Evolutionary conservation across 2,797 vertebrate genomes (phyloP), one percentile per base, ranked within the genome.

Genomic region (Manis pentadactyla): DNA sequence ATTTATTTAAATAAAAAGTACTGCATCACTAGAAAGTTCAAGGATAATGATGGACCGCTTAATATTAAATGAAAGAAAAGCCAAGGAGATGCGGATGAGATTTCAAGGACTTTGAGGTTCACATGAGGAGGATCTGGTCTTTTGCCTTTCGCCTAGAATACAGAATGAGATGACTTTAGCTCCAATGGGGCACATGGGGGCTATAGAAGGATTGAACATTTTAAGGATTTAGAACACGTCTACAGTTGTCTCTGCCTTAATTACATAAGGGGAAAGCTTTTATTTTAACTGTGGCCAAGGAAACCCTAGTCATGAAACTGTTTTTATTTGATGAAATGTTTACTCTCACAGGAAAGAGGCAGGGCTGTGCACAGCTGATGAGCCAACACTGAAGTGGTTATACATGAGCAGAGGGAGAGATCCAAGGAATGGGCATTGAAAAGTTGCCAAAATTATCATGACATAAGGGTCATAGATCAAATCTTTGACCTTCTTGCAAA

Each of bases 241-340:
- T 96, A 49, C 78, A 94, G 94, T 95, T 97, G 93, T 96, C 94
- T 97, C 79, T 97, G 90, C 86, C 89, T 96, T 97, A 96, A 96
- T 96, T 97, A 95, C 53, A 94, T 96, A 84, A 95, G 71, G 66
- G 86, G 69, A 95, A 96, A 94, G 69, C 74, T 97, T 98, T 97
- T 90, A 97, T 96, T 97, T 98, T 93, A 97, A 97, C 97, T 98
- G 88, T 93, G 34, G 94, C 95, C 95, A 97, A 97, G 84, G 93
- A 96, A 98, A 97, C 78, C 64, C 87, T 97, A 94, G 95, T 97
- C 73, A 61, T 87, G 94, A 97, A 97, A 97, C 81, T 97, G 95
- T 96, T 97, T 97, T 97, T 95, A 97, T 97, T 97, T 97, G 92
- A 98, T 1, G 0, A 97, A 97, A 89, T 96, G 95, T 98, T 98